A percentile compares a stretch with the other conserved stretches of the same genome.
Evolutionary conservation across 1,140 invertebrate genomes (phyloP).

Genomic region (Steinernema khuongi): DNA sequence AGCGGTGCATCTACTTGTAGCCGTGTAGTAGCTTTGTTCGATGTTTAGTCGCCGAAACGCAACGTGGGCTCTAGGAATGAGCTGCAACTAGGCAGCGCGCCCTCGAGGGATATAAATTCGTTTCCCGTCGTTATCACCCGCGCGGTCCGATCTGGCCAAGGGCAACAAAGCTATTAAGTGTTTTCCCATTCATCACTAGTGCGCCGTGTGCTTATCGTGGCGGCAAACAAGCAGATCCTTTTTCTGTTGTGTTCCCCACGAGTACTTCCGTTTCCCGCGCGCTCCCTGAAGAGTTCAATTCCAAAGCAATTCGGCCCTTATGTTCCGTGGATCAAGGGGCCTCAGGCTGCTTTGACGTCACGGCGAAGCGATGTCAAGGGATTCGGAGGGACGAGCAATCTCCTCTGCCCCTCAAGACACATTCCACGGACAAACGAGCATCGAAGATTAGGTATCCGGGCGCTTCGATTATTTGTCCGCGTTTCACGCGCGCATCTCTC

Average conservation of each 20-base stretch:
- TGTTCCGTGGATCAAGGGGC: not conserved
- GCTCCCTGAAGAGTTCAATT: not conserved
- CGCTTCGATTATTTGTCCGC: not conserved
- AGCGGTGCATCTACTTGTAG: too few relatives aligned
- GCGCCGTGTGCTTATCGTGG: not conserved
- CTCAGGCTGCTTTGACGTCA: too few relatives aligned
- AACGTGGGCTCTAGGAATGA: too few relatives aligned
- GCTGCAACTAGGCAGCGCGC: too few relatives aligned
- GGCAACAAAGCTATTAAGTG: not conserved
- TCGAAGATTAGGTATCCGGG: conserved; percentile 12
- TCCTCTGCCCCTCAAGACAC: not conserved
- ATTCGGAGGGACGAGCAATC: not conserved
- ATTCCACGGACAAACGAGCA: not conserved
- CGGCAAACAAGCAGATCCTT: not conserved
- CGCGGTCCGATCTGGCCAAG: not conserved
- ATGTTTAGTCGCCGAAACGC: too few relatives aligned
- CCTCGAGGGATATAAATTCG: too few relatives aligned
- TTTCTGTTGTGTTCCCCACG: not conserved
- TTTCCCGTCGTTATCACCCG: not conserved
- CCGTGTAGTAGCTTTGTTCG: too few relatives aligned
- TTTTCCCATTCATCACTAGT: conserved; percentile 7
- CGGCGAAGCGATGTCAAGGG: not conserved
- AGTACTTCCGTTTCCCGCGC: not conserved
- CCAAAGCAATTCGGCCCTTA: conserved; percentile 7
- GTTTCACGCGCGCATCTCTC: not conserved